Evolutionary conservation across 92 coral and sea anemone genomes (phyloP).

Genomic region (Bergia puertoricense): DNA sequence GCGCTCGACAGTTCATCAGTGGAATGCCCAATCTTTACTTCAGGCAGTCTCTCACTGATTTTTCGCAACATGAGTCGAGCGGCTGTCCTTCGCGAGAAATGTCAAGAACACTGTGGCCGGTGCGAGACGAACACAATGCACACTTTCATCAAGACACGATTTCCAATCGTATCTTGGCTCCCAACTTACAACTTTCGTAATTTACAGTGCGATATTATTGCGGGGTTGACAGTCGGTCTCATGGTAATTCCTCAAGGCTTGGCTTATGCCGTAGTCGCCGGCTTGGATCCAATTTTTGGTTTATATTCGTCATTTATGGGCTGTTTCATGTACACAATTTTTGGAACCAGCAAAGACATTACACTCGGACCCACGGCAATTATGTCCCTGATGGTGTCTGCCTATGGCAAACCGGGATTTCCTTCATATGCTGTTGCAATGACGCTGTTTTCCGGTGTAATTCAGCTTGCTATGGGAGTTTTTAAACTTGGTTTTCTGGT

Average conservation of each 20-base stretch:
- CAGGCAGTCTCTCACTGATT: background rate
- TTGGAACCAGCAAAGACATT: conserved; percentile 96
- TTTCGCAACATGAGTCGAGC: conserved; percentile 31
- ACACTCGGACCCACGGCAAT: conserved; percentile 96
- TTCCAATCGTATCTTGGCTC: conserved; percentile 87
- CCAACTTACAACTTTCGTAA: conserved; percentile 70
- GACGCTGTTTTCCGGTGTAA: conserved; percentile 78
- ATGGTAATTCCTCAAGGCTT: conserved; percentile 99
- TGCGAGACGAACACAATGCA: conserved; percentile 45
- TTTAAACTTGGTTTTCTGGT: conserved; percentile 92
- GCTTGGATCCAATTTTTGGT: conserved; percentile 92
- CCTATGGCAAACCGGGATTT: conserved; percentile 82
- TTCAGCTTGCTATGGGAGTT: conserved; percentile 89
- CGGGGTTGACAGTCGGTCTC: conserved; percentile 91
- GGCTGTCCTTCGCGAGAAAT: conserved; percentile 62
- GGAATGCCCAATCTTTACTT: background rate
- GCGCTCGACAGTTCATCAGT: conserved; percentile 5
- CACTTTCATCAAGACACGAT: conserved; percentile 59
- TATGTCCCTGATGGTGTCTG: conserved; percentile 94
- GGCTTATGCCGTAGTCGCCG: conserved; percentile 93
- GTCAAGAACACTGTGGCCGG: conserved; percentile 62
- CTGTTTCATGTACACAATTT: conserved; percentile 86
- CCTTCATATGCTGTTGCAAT: conserved; percentile 77
- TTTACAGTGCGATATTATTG: conserved; percentile 91
- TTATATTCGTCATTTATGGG: conserved; percentile 97